Evolutionary conservation across 2,888 invertebrate species (phyloP).

Genomic region (Caradrina clavipalpis): DNA sequence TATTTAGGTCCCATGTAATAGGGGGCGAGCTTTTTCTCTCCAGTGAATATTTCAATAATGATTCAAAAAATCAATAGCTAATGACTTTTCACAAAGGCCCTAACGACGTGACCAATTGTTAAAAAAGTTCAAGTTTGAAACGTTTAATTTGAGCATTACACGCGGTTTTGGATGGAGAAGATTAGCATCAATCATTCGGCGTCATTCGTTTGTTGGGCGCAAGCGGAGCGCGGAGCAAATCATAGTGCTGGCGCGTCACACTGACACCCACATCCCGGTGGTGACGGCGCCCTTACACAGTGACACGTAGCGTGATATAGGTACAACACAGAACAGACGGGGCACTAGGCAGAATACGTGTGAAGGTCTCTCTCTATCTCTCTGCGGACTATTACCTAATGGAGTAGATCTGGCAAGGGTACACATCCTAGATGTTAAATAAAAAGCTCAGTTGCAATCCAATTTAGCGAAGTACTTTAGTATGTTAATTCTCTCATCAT

Average conservation of each 20-base stretch:
- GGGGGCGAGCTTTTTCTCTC: not conserved
- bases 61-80: conserved; percentile 40
- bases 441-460: no score
- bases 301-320: conserved; percentile 10
- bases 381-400: no score
- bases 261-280: conserved; percentile 85
- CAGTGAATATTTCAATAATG: conserved; percentile 11
- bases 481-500: not conserved
- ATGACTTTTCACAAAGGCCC: conserved; percentile 61
- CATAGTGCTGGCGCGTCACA: conserved; percentile 86
- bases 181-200: conserved; percentile 78
- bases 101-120: conserved; percentile 61
- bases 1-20: no score
- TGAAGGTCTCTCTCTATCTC: no score
- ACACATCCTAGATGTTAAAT: not conserved
- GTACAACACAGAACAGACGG: not conserved
- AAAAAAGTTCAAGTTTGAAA: conserved; percentile 73
- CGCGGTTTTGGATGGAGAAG: conserved; percentile 80
- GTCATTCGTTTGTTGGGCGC: conserved; percentile 85
- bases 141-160: conserved; percentile 79
- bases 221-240: conserved; percentile 89
- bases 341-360: conserved; percentile 45
- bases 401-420: not conserved
- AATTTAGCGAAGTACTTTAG: not conserved
- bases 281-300: conserved; percentile 24